Evolutionary conservation across 2,113 vertebrate genomes (phyloP), one percentile per base, ranked within the genome.

Genomic region (Calidris pugnax): DNA sequence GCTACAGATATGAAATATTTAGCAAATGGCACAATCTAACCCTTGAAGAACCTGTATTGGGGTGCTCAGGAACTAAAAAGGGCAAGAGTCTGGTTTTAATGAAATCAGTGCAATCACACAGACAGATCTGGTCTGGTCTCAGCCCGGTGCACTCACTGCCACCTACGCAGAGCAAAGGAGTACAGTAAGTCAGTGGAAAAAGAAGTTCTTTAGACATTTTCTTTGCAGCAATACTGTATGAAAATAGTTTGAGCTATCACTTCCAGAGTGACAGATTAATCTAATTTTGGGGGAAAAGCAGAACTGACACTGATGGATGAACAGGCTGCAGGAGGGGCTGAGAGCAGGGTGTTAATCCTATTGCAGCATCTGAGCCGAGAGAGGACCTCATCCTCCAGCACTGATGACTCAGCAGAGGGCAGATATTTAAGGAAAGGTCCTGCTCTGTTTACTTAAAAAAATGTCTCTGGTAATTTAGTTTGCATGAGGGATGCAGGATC

Each of bases 191-290:
- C 84, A 76, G 9, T 19, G 33, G 71, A 59, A 51, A 73, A 88
- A 67, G 21, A 62, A 50, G 28, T 19, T 77, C 41, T 87, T 84
- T 85, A 89, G 93, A n/a, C 13, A 73, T 78, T 71, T 81, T 95
- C 72, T 89, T 72, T 96, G 93, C 81, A 96, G 86, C 33, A 91
- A 71, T 90, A 90, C 45, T 92, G 75, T 90, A 96, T 97, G 80
- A 84, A 97, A 93, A 89, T 87, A 90, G 21, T 83, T 72, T 86
- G 87, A 95, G 81, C 79, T 92, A 96, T 97, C 92, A 82, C 50
- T 93, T 86, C 76, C 62, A 95, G 91, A 96, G 85, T 82, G 80
- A 72, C 90, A 97, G 94, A 92, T 94, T 97, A 85, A 93, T 88
- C 90, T 96, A 90, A 93, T 90, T 64, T 78, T 28, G 10, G n/a